These are phyloP conservation scores for Pseudochirops corinnae DNA, from an alignment of 2,797 vertebrate species.

Conservation along the genomic window DNA sequence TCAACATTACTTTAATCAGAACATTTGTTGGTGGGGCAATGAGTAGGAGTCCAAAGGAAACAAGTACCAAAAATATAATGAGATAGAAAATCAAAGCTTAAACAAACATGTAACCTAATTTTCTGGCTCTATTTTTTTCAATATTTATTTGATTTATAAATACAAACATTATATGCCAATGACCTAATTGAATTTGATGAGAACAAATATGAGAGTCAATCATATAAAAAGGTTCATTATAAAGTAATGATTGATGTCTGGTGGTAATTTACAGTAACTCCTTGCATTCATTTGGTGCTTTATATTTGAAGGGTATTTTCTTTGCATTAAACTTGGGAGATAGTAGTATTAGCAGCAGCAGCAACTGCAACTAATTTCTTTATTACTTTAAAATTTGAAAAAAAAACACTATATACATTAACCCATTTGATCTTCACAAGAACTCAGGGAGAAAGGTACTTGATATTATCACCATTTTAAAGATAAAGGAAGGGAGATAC, in stretches of 20 bases:
- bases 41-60: slow-evolving; percentile 48
- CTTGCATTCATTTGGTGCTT: background rate
- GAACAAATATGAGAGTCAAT: slow-evolving; percentile 3
- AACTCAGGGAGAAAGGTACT: background rate
- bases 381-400: background rate
- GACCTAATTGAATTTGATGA: slow-evolving; percentile 25
- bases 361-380: background rate
- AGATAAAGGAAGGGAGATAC: background rate
- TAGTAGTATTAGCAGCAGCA: background rate
- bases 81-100: slow-evolving; percentile 44
- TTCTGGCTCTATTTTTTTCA: slow-evolving; percentile 12
- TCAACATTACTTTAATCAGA: slow-evolving; percentile 48
- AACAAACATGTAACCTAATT: slow-evolving; percentile 22
- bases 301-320: background rate
- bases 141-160: slow-evolving; percentile 13
- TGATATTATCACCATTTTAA: background rate
- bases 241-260: background rate
- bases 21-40: slow-evolving; percentile 50
- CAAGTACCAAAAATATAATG: slow-evolving; percentile 10
- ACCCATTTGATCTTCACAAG: background rate
- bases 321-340: background rate
- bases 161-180: background rate
- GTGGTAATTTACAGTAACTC: background rate
- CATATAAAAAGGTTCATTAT: background rate
- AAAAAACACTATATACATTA: background rate